Evolutionary conservation across 35 echinoderm and acorn worm species (phyloP).

Genomic region (Heliocidaris erythrogramma): DNA sequence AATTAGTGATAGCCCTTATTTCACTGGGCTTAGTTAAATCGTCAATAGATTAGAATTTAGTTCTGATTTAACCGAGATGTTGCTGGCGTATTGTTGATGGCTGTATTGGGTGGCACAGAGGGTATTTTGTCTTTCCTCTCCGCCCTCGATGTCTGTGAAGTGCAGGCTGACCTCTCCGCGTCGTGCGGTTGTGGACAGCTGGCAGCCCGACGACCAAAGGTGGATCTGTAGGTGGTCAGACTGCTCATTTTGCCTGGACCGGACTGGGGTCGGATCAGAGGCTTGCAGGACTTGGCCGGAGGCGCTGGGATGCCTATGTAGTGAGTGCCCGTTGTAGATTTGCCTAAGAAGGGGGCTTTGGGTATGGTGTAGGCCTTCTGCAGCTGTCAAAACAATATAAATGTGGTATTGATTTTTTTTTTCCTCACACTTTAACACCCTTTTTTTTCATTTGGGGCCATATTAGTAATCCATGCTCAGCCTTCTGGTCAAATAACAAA

Average conservation of each 20-base stretch:
- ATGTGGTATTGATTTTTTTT: too few species aligned
- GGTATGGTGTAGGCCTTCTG: slow-evolving; percentile 71
- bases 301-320: slow-evolving; percentile 70
- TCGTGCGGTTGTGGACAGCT: slow-evolving; percentile 67
- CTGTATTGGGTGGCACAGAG: not conserved
- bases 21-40: not conserved
- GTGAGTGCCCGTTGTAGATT: slow-evolving; percentile 74
- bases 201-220: slow-evolving; percentile 46
- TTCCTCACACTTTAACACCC: too few species aligned
- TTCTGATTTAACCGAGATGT: not conserved
- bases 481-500: too few species aligned
- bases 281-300: slow-evolving; percentile 74
- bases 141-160: not conserved
- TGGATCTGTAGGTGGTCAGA: slow-evolving; percentile 52
- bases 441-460: too few species aligned
- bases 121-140: not conserved
- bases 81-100: not conserved
- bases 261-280: slow-evolving; percentile 66
- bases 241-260: slow-evolving; percentile 58
- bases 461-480: too few species aligned
- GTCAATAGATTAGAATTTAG: not conserved
- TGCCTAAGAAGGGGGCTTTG: slow-evolving; percentile 62
- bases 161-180: not conserved
- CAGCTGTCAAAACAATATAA: slow-evolving; percentile 26
- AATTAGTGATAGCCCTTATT: not conserved